Base-by-base conservation (phyloP, 2,113 vertebrate species). In the Pygoscelis antarcticus region DNA sequence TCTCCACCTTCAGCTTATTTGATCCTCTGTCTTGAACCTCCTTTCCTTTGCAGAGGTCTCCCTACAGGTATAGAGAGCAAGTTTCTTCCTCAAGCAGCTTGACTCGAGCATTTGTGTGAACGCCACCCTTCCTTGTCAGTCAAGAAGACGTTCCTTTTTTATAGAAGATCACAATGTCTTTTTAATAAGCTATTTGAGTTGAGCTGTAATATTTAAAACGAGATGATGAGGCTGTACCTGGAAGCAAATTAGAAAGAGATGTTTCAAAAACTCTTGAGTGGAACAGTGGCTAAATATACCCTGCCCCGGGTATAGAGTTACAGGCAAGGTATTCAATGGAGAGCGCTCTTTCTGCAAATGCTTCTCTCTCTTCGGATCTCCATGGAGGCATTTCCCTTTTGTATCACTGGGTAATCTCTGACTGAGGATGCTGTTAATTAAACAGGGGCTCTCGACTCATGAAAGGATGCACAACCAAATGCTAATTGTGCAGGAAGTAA, bases 21-120 rank as follows among this genome's bases (percentile, higher is more conserved):
- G 21, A 38, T 32, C 10, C 17, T 57, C 13, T 49, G 25, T 42
- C 32, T 49, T 30, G 44, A 60, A 9, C 40, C 32, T 38, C 14
- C 32, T 69, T 61, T 78, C 13, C 23, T 72, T 86, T 34, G 34
- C 4, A n/a, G 58, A 75, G 38, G 17, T 82, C 42, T 79, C 52
- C 44, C 11, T 27, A 26, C 7, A 11, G 16, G 6, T 29, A 8
- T 2, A 38, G 46, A 79, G 23, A 79, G 23, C 7, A 70, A 62
- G 14, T 54, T 74, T 52, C 32, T 75, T 34, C 55, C 60, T 46
- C 26, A 9, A 21, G 74, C 55, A 68, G 65, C 42, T 83, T 3
- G 0, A 13, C 49, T 72, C 1, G 2, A 81, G 65, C 2, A 0
- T n/a, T 47, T 32, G 11, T 51, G 46, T 74, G 62, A 64, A 2